A percentile compares a stretch with the other conserved stretches of the same genome.
These are phyloP conservation scores for Creontiades dilutus DNA, from an alignment of 2,888 invertebrate genomes.

Conservation along the genomic window DNA sequence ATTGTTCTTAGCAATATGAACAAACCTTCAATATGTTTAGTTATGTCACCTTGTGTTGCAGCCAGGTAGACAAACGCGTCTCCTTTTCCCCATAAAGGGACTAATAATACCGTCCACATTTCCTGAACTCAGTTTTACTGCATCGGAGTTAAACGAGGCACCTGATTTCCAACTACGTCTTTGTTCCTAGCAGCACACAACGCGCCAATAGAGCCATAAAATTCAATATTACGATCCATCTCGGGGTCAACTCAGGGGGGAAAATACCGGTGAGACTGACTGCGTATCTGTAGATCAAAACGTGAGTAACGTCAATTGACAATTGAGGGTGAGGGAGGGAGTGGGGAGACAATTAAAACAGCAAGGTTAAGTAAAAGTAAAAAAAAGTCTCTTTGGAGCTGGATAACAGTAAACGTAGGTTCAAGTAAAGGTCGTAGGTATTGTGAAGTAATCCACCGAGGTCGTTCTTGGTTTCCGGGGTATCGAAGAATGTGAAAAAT, in stretches of 20 bases:
- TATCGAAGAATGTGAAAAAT: too few relatives aligned
- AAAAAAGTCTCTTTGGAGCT: too few relatives aligned
- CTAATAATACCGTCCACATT: neutral
- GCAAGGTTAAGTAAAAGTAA: slow-evolving; percentile 7
- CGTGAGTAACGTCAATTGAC: neutral
- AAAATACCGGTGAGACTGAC: neutral
- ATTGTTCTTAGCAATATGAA: too few relatives aligned
- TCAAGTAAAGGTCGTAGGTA: too few relatives aligned
- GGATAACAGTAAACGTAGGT: too few relatives aligned
- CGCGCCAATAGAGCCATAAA: neutral
- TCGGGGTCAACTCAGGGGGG: neutral
- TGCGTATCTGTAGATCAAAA: neutral
- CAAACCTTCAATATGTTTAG: too few relatives aligned
- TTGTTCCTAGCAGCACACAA: neutral
- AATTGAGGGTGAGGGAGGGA: neutral
- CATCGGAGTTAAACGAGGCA: slow-evolving; percentile 1
- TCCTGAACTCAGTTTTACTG: neutral
- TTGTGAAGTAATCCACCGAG: too few relatives aligned
- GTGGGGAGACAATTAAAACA: neutral
- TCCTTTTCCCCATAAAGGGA: too few relatives aligned
- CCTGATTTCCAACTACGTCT: neutral
- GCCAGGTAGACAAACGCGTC: too few relatives aligned
- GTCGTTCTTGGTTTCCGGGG: too few relatives aligned
- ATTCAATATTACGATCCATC: slow-evolving; percentile 25
- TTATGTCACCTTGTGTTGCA: too few relatives aligned